Evolutionary conservation across 1,140 invertebrate species (phyloP), one percentile per base, ranked within the genome.

Genomic region (Babylonia areolata): DNA sequence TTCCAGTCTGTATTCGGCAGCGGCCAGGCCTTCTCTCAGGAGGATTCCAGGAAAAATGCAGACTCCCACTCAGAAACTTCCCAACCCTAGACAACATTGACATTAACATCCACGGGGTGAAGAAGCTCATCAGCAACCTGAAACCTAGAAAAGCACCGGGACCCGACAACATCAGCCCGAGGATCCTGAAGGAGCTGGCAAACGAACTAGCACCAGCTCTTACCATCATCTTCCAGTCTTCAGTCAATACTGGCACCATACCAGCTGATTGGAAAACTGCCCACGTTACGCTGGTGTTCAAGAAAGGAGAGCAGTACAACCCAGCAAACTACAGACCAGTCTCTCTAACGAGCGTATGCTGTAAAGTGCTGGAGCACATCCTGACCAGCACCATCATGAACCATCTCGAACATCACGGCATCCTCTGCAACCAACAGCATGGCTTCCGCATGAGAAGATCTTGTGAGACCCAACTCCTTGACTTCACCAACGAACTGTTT

Each of bases 271-370:
- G 81, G 81, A 82, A 37, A 51, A 20, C 28, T n/a, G n/a, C n/a
- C n/a, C n/a, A 37, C 33, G 69, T 84, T 15, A 84, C 37, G 15
- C 81, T 64, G 15, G 31, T 84, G 28, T 84, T 84, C 69, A 78
- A 78, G 35, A 78, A 78, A 42, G 90, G 86, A 2, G 86, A 88
- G 33, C 79, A 58, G 81, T 51, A 81, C 33, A 20, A 51, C 15
- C 1, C 88, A 54, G 35, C 84, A 15, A 89, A 89, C 73, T 87
- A 89, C 51, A 82, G 88, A 73, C 83, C 88, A 40, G 86, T 89
- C 11, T 84, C 81, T 3, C 82, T 89, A 28, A 89, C 84, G 11
- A 85, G 39, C 5, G 54, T 89, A 6, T 23, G 37, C 28, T 87
- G 73, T 31, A 89, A 89, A 73, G 23, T 84, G 23, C n/a, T 86